Percentiles rank a stretch among this genome's conserved stretches.
Evolutionary conservation across 2,113 vertebrate genomes (phyloP).

Genomic region (Spea multiplicata): DNA sequence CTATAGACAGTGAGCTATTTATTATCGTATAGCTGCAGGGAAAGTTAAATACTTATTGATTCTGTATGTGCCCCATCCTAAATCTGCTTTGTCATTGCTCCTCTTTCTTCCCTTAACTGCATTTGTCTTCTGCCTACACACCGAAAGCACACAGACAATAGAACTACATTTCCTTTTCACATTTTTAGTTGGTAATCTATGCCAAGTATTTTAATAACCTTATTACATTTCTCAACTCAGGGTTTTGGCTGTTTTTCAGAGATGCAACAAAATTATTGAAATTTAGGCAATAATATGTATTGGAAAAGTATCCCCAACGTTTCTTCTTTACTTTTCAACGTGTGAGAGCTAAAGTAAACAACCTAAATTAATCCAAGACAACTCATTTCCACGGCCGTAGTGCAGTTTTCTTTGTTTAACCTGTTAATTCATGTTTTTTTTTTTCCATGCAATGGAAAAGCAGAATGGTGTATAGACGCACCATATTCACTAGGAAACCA

Average conservation of each 20-base stretch:
- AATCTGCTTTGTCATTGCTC: constrained; percentile 28
- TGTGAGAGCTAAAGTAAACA: no score
- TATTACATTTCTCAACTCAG: not conserved
- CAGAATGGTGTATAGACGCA: no score
- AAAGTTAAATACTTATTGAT: constrained; percentile 25
- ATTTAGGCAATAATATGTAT: constrained; percentile 5
- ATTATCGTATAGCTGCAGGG: constrained; percentile 23
- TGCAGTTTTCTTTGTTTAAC: no score
- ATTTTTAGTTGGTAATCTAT: not conserved
- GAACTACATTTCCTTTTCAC: not conserved
- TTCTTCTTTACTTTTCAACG: not conserved
- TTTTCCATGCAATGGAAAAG: no score
- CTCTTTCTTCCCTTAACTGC: not conserved
- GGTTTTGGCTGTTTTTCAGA: constrained; percentile 6
- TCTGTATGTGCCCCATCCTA: constrained; percentile 16
- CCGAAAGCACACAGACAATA: not conserved
- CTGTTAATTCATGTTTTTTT: no score
- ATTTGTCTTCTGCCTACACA: constrained; percentile 2
- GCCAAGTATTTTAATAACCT: constrained; percentile 16
- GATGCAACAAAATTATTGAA: constrained; percentile 17
- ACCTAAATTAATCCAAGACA: not conserved
- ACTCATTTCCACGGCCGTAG: not conserved
- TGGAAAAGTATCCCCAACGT: not conserved
- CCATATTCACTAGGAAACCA: no score
- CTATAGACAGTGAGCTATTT: constrained; percentile 14